A percentile compares a stretch with the other conserved stretches of the same genome.
phyloP scores from a whole-genome alignment of 2,797 vertebrate species.

The Diceros bicornis region DNA sequence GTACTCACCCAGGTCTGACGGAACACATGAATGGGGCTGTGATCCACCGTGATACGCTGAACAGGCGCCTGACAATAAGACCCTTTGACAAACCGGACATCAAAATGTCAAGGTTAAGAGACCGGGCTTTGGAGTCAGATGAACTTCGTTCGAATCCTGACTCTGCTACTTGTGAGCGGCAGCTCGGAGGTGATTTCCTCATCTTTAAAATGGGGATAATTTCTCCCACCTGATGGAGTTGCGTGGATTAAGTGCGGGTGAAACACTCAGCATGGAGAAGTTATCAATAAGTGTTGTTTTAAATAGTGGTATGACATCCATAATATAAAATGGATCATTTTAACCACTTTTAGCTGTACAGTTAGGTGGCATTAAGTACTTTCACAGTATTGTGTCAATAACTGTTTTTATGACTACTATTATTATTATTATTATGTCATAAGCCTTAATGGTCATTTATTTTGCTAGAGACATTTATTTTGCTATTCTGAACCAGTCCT shows the following conservation, averaged over 20 bases:
- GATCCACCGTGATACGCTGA: background rate
- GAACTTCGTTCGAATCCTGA: background rate
- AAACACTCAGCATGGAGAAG: background rate
- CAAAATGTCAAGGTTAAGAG: background rate
- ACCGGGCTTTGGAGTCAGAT: background rate
- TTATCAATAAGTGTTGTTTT: background rate
- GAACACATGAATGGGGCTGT: too few species aligned
- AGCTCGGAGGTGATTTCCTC: background rate
- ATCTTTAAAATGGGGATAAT: background rate
- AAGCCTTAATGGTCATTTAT: background rate
- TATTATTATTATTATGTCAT: accelerated
- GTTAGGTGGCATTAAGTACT: background rate
- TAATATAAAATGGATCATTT: background rate
- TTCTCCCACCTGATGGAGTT: background rate
- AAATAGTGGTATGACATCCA: background rate
- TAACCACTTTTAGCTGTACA: background rate
- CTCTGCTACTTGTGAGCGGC: background rate
- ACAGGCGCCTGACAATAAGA: background rate
- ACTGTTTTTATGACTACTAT: background rate
- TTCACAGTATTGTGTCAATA: background rate
- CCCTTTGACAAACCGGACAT: background rate
- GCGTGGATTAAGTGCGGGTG: background rate
- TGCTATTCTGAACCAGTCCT: background rate
- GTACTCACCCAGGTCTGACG: background rate
- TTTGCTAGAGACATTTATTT: background rate